Percentiles rank a stretch among this genome's conserved stretches.
Evolutionary conservation across 2,888 invertebrate genomes (phyloP).

Genomic region (Melipona beecheii): DNA sequence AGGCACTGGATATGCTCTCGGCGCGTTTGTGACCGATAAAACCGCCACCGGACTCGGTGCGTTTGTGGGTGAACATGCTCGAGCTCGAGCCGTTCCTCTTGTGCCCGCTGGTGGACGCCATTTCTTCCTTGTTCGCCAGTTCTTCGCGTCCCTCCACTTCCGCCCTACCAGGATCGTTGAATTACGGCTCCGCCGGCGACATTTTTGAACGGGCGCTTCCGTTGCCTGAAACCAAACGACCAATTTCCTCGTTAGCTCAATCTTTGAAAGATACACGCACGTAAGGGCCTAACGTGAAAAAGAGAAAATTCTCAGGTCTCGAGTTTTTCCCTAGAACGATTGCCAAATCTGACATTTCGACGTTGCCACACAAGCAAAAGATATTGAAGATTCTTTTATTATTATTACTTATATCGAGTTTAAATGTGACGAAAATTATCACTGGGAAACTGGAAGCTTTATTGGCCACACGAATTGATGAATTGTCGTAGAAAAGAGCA

Average conservation of each 20-base stretch:
- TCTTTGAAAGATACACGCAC: too few species aligned
- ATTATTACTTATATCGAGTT: too few species aligned
- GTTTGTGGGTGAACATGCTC: constrained; percentile 80
- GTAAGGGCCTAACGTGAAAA: too few species aligned
- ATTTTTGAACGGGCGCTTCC: constrained; percentile 50
- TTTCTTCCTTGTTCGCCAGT: constrained; percentile 41
- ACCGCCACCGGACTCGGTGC: constrained; percentile 79
- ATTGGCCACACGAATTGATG: not conserved
- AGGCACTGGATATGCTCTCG: constrained; percentile 83
- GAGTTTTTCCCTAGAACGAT: too few species aligned
- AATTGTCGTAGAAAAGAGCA: not conserved
- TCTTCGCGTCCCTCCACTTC: constrained; percentile 32
- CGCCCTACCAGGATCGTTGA: constrained; percentile 31
- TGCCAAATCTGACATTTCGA: too few species aligned
- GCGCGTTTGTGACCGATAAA: constrained; percentile 81
- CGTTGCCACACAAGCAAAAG: too few species aligned
- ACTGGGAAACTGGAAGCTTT: not conserved
- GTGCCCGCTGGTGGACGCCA: constrained; percentile 80
- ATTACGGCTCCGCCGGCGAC: constrained; percentile 47
- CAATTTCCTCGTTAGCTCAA: not conserved
- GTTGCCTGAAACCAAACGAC: constrained; percentile 48
- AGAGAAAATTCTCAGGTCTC: too few species aligned
- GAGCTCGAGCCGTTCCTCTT: constrained; percentile 81
- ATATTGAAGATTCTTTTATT: too few species aligned
- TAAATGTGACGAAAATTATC: not conserved